Base-by-base conservation (phyloP, 1,140 invertebrate genomes). In the Hylaeus volcanicus region DNA sequence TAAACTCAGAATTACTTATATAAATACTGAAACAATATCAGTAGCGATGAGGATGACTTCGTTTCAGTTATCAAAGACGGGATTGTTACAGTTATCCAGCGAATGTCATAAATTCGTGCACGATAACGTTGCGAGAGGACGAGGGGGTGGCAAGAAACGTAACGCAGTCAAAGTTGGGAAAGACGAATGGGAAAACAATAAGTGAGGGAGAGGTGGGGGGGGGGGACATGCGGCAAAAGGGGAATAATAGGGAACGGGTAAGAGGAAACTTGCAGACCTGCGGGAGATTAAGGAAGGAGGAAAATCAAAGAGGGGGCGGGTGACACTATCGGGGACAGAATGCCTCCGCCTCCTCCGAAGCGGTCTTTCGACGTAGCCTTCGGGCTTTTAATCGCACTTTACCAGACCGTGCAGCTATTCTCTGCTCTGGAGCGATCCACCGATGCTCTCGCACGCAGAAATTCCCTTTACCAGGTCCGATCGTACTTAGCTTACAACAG, bases 311-410 rank as follows among this genome's bases (percentile, higher is more conserved):
- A 41, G 14, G 39, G 41, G 14, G 14, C 5, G 0, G 14, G 39
- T 2, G 45, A n/a, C 1, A 5, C 64, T 66, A 45, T 51, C 65
- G 6, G 11, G 14, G 60, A 53, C 48, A 48, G 45, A 68, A 68
- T 37, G 45, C n/a, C 48, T 8, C n/a, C 65, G 43, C 4, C 63
- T 43, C 3, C 12, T 64, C 12, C 14, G 63, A 65, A 45, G 63
- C 63, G 15, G 65, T 51, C 45, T 51, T 45, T n/a, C 65, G 45
- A 68, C 65, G 45, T 37, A 68, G 65, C 65, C 45, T 53, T 65
- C 61, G 48, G 48, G 68, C 37, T 56, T 65, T 56, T 56, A 66
- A 69, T 68, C 53, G 74, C 41, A 26, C 51, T 68, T 58, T n/a
- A 15, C n/a, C 12, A 51, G 51, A 39, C 8, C 51, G n/a, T 9